phyloP scores from a whole-genome alignment of 2,888 invertebrate species.

The Cremastinae sp. region DNA sequence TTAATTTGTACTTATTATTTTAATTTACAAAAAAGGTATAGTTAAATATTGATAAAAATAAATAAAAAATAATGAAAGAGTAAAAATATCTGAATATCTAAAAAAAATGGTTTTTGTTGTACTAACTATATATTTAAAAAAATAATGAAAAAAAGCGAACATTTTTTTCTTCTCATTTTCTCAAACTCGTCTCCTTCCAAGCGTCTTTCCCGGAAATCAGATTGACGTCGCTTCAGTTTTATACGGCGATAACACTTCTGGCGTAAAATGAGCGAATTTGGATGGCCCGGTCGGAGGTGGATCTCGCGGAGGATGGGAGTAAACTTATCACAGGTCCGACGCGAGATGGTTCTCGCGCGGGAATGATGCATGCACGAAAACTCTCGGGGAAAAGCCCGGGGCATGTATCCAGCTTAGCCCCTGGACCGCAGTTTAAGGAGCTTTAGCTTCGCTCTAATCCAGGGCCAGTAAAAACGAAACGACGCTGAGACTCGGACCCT shows the following conservation, averaged over 20 bases:
- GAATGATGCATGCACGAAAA: slow-evolving; percentile 63
- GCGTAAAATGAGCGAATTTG: slow-evolving; percentile 60
- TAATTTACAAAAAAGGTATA: too few relatives aligned
- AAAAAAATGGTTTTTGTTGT: too few relatives aligned
- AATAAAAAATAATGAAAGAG: too few relatives aligned
- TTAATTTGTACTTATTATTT: not conserved
- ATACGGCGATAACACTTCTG: slow-evolving; percentile 22
- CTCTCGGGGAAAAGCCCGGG: slow-evolving; percentile 67
- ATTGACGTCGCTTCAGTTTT: slow-evolving; percentile 1
- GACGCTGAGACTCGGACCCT: slow-evolving; percentile 50
- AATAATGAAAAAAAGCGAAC: too few relatives aligned
- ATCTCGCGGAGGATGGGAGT: slow-evolving; percentile 57
- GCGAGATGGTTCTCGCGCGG: slow-evolving; percentile 61
- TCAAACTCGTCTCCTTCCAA: not conserved
- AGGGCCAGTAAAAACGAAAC: slow-evolving; percentile 71
- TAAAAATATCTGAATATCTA: too few relatives aligned
- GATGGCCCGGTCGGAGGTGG: slow-evolving; percentile 78
- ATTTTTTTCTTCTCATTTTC: too few relatives aligned
- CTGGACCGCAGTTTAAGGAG: slow-evolving; percentile 80
- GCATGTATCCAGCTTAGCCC: slow-evolving; percentile 80
- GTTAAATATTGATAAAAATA: too few relatives aligned
- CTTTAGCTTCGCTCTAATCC: slow-evolving; percentile 79
- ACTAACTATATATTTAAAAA: too few relatives aligned
- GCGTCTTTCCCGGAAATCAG: slow-evolving; percentile 1
- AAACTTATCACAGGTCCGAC: slow-evolving; percentile 38